Percentiles rank a stretch among this genome's conserved stretches.
These are phyloP conservation scores for Cataglyphis livida DNA, from an alignment of 2,888 invertebrate genomes.

Conservation along the genomic window DNA sequence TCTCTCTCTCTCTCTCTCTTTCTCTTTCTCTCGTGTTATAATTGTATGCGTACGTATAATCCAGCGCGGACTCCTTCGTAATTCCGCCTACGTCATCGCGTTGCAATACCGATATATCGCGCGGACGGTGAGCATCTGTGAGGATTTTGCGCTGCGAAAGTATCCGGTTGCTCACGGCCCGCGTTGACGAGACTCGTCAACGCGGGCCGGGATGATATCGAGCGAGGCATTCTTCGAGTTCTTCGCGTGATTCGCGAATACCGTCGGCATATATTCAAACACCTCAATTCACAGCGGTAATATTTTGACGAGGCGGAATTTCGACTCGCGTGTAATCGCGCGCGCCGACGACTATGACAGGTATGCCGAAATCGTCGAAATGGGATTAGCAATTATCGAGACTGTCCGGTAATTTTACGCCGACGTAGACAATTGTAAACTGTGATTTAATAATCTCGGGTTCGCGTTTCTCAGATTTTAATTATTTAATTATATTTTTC, in stretches of 20 bases:
- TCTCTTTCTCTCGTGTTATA: constrained; percentile 44
- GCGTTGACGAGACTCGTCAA: constrained; percentile 26
- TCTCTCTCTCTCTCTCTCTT: background rate
- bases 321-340: constrained; percentile 17
- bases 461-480: background rate
- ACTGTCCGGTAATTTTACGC: constrained; percentile 1
- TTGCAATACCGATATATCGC: constrained; percentile 7
- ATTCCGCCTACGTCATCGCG: background rate
- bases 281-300: constrained; percentile 54
- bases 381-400: constrained; percentile 15
- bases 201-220: constrained; percentile 38
- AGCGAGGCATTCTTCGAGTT: constrained; percentile 59
- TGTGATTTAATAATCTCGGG: background rate
- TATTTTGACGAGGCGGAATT: constrained; percentile 55
- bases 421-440: background rate
- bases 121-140: constrained; percentile 24
- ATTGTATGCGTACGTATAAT: constrained; percentile 33
- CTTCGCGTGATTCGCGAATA: constrained; percentile 54
- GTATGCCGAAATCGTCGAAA: constrained; percentile 35
- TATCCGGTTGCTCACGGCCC: constrained; percentile 42
- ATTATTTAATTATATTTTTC: background rate
- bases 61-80: background rate
- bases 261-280: constrained; percentile 45
- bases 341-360: constrained; percentile 30
- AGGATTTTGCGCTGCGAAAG: constrained; percentile 48